Percentiles rank a stretch among this genome's conserved stretches.
These are phyloP conservation scores for Caenorhabditis sp. DNA, from an alignment of 2,888 invertebrate genomes.

Conservation along the genomic window DNA sequence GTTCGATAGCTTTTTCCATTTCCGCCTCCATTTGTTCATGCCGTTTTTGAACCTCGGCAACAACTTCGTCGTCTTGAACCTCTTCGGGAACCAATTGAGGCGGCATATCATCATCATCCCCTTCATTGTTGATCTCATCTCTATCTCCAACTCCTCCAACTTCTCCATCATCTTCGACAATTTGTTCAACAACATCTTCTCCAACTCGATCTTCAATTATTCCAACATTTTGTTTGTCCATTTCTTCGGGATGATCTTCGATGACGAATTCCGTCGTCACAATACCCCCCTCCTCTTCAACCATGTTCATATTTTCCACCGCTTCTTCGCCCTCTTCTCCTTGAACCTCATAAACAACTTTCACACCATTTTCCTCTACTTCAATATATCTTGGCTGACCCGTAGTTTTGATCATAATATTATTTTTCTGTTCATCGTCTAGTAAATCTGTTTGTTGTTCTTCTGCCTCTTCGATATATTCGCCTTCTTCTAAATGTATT, in stretches of 20 bases:
- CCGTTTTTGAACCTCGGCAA: background rate
- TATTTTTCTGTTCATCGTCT: background rate
- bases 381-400: slow-evolving; percentile 19
- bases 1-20: background rate
- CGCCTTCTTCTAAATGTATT: background rate
- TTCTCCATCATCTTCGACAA: background rate
- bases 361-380: slow-evolving; percentile 28
- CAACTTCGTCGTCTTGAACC: slow-evolving; percentile 18
- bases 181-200: too few relatives aligned
- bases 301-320: background rate
- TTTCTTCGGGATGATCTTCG: background rate
- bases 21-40: background rate
- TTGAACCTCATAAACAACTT: slow-evolving; percentile 29
- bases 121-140: slow-evolving; percentile 7
- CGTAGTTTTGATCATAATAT: background rate
- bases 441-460: background rate
- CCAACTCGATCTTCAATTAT: background rate
- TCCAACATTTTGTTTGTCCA: background rate
- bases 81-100: slow-evolving; percentile 33
- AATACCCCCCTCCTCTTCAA: slow-evolving; percentile 6
- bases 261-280: background rate
- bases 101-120: slow-evolving; percentile 30
- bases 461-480: background rate
- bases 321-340: slow-evolving; percentile 18
- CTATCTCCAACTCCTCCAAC: background rate